Percentiles rank a stretch among this genome's conserved stretches.
These are phyloP conservation scores for Cydia strobilella DNA, from an alignment of 1,140 invertebrate species.

Conservation along the genomic window DNA sequence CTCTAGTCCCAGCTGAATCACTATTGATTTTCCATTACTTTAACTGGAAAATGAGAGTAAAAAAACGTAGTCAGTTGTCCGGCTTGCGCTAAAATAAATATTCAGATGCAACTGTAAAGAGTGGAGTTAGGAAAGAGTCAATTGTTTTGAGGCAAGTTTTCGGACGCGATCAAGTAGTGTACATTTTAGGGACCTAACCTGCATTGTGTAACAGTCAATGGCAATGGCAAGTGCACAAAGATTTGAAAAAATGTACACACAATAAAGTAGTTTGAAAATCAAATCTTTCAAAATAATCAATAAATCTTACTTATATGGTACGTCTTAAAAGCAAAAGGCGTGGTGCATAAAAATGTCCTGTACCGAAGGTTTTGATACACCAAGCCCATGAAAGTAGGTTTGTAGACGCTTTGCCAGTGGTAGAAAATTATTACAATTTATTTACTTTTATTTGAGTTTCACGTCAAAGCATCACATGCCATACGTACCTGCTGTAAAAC, in stretches of 20 bases:
- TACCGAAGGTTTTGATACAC: too few relatives aligned
- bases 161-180: neutral
- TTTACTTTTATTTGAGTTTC: neutral
- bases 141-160: neutral
- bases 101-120: neutral
- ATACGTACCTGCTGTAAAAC: neutral
- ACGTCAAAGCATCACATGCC: neutral
- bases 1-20: neutral
- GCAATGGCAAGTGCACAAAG: too few relatives aligned
- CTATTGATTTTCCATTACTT: constrained; percentile 14
- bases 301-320: too few relatives aligned
- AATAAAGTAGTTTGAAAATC: too few relatives aligned
- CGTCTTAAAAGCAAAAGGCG: too few relatives aligned
- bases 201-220: too few relatives aligned
- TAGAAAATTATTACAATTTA: neutral
- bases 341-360: too few relatives aligned
- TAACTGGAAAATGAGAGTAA: neutral
- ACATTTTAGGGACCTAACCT: neutral
- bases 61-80: neutral
- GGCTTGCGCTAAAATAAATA: neutral
- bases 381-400: too few relatives aligned
- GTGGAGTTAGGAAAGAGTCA: neutral
- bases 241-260: too few relatives aligned
- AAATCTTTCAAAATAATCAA: too few relatives aligned
- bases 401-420: neutral